These are phyloP conservation scores for Stictocephala bisonia DNA, from an alignment of 2,888 invertebrate species.

Conservation along the genomic window DNA sequence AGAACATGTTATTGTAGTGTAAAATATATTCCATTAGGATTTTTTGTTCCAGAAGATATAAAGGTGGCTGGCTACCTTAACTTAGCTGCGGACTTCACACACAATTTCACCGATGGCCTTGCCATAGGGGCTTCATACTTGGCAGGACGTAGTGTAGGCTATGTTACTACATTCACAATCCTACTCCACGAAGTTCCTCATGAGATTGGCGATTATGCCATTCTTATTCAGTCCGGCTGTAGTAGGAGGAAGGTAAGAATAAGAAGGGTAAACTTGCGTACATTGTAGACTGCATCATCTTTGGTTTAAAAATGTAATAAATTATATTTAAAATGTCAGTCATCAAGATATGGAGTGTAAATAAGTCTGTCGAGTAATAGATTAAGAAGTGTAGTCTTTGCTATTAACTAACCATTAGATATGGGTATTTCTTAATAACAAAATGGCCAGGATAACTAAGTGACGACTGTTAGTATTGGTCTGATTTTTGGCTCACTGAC, in stretches of 20 bases:
- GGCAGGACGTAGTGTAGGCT: conserved; percentile 87
- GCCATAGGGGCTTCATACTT: conserved; percentile 98
- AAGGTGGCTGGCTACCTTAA: conserved; percentile 95
- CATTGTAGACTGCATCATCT: neutral
- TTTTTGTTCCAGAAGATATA: conserved; percentile 68
- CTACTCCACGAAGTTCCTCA: conserved; percentile 98
- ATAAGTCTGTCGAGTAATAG: too few species aligned
- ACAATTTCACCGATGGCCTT: conserved; percentile 99
- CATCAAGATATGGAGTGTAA: too few species aligned
- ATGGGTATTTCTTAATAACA: too few species aligned
- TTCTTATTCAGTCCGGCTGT: conserved; percentile 97
- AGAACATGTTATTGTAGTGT: too few species aligned
- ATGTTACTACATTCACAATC: conserved; percentile 95
- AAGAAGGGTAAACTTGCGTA: too few species aligned
- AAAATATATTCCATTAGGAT: too few species aligned
- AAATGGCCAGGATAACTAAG: too few species aligned
- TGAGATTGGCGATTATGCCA: conserved; percentile 99
- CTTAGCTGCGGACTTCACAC: conserved; percentile 97
- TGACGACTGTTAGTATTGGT: too few species aligned
- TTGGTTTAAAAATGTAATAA: neutral
- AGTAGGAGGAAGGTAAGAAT: conserved; percentile 79
- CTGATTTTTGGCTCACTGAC: too few species aligned
- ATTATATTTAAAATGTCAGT: too few species aligned
- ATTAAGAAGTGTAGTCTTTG: too few species aligned
- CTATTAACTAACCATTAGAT: too few species aligned